Base-by-base conservation (phyloP, 2,888 invertebrate genomes). In the Pinctada fucata region DNA sequence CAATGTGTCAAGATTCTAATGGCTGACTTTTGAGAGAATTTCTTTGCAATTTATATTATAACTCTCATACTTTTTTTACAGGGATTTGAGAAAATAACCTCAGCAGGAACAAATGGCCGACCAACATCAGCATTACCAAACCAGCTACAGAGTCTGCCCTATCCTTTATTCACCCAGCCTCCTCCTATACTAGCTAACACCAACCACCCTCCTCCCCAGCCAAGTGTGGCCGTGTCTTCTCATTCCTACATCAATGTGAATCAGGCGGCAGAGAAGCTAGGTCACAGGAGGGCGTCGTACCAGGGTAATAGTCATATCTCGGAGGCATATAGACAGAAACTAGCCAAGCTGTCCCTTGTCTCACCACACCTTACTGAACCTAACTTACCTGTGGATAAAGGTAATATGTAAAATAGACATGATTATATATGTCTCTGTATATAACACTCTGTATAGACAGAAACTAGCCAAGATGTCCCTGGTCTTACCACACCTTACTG, bases 291-390 rank as follows among this genome's bases (percentile, higher is more conserved):
- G 13, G 13, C 70, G 1, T n/a, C 70, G 2, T 3, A 50, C 8
- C 45, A 45, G 3, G 51, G n/a, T 4, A n/a, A 51, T 13, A 45
- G 49, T 3, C 68, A 75, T 50, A 75, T 75, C 51, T 75, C 75
- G 4, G 68, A 75, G 16, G 75, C 75, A 16, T 75, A 52, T 47
- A 67, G 75, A 49, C 75, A 75, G 52, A 75, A 69, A 68, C 10
- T 75, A 69, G 67, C 75, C 45, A 75, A 69, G 48, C 48, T 75
- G 68, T 52, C 75, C n/a, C n/a, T 75, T 3, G 13, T 58, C 8
- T 58, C 58, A 10, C 58, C 58, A 10, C 58, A 58, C 6, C 58
- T 58, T 13, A 58, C 8, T 58, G 58, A 58, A 10, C 58, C 58
- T 13, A 58, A 58, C 58, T 58, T 58, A 13, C 6, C 13, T 6